These are phyloP conservation scores for Nannobrachium achirus DNA, from an alignment of 2,113 vertebrate genomes.

Conservation along the genomic window DNA sequence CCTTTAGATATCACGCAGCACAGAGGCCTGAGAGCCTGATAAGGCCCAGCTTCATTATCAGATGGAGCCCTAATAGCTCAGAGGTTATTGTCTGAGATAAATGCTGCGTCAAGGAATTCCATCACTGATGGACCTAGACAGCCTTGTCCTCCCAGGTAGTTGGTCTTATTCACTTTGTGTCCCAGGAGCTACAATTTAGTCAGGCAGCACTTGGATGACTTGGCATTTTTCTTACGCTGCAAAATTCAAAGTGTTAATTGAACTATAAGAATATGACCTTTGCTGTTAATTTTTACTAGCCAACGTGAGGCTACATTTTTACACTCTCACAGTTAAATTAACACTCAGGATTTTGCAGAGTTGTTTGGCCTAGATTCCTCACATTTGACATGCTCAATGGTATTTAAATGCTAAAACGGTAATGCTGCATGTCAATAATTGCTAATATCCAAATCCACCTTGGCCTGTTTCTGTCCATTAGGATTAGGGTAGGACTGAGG, in stretches of 20 bases:
- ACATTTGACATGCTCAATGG: not conserved
- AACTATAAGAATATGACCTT: no score
- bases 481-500: slow-evolving; percentile 6
- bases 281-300: no score
- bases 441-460: slow-evolving; percentile 17
- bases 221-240: no score
- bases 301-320: no score
- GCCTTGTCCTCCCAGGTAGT: slow-evolving; percentile 18
- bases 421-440: not conserved
- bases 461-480: slow-evolving; percentile 33
- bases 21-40: slow-evolving; percentile 41
- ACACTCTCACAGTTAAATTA: no score
- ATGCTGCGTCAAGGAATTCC: slow-evolving; percentile 36
- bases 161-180: not conserved
- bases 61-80: slow-evolving; percentile 55
- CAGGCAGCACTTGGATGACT: not conserved
- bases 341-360: no score
- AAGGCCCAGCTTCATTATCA: slow-evolving; percentile 54
- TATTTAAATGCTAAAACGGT: slow-evolving; percentile 2
- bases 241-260: no score
- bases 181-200: not conserved
- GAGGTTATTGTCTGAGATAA: slow-evolving; percentile 49
- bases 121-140: slow-evolving; percentile 5
- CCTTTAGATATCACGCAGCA: no score
- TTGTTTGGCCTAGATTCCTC: not conserved